Percentiles rank a stretch among this genome's conserved stretches.
Evolutionary conservation across 2,113 vertebrate species (phyloP).

Genomic region (Globicephala melas): DNA sequence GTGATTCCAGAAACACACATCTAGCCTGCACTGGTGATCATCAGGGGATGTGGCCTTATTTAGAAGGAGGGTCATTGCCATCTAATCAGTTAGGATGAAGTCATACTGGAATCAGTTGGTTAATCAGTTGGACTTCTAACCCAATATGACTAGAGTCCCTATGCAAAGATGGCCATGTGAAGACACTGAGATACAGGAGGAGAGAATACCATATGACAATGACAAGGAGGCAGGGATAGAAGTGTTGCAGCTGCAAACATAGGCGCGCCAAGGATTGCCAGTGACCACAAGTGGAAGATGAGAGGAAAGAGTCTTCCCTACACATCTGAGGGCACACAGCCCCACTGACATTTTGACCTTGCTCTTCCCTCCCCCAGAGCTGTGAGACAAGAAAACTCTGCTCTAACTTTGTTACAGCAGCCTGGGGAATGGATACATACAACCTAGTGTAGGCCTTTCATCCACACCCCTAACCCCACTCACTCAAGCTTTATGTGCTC

Average conservation of each 20-base stretch:
- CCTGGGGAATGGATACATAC: not conserved
- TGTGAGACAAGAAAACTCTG: not conserved
- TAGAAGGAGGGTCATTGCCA: not conserved
- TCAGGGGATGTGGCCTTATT: not conserved
- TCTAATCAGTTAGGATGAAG: not conserved
- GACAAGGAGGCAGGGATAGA: not conserved
- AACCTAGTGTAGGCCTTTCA: accelerated
- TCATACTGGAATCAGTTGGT: not conserved
- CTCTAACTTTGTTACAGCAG: too few species aligned
- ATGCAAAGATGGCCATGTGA: not conserved
- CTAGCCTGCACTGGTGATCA: too few species aligned
- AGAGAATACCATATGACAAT: accelerated
- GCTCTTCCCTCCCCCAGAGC: not conserved
- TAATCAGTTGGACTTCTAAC: not conserved
- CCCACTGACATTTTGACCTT: not conserved
- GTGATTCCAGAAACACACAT: not conserved
- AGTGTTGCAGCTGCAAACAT: accelerated
- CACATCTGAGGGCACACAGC: not conserved
- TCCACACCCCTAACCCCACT: not conserved
- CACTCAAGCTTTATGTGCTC: not conserved
- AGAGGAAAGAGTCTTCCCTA: accelerated
- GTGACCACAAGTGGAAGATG: too few species aligned
- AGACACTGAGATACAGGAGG: too few species aligned
- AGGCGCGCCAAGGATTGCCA: accelerated
- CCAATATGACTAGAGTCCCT: not conserved